Conservation (phyloP, 30 jellyfish, hydroid and myxozoan species). For the Pelagia noctiluca region DNA sequence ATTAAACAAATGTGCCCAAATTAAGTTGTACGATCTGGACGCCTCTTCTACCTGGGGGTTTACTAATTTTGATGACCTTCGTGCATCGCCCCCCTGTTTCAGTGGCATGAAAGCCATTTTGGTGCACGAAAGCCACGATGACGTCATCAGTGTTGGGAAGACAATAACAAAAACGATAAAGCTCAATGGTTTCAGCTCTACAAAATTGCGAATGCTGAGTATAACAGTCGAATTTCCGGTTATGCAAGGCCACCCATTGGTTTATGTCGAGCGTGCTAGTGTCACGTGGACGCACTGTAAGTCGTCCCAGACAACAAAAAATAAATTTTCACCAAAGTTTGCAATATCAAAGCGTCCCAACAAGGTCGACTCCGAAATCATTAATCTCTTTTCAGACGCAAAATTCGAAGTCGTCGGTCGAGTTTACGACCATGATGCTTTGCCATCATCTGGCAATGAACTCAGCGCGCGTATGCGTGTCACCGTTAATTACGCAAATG, state of each 20-base stretch:
- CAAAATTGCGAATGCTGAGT: constrained; percentile 15
- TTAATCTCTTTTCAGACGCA: neutral
- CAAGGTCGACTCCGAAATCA: too few relatives aligned
- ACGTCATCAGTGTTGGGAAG: constrained; percentile 20
- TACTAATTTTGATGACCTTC: constrained; percentile 29
- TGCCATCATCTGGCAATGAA: neutral
- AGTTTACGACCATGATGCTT: constrained; percentile 9
- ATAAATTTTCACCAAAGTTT: neutral
- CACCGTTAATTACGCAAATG: constrained; percentile 18
- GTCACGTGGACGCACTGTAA: constrained; percentile 16
- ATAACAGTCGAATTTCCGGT: constrained; percentile 14
- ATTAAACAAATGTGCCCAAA: constrained; percentile 39
- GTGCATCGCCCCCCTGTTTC: constrained; percentile 60
- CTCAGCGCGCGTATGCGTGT: neutral
- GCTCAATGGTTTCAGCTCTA: constrained; percentile 33
- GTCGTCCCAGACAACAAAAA: neutral
- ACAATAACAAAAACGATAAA: neutral
- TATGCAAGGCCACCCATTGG: constrained; percentile 11
- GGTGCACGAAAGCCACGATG: neutral
- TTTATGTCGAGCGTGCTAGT: neutral
- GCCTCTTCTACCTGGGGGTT: constrained; percentile 37
- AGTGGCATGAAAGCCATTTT: constrained; percentile 26
- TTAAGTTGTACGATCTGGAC: constrained; percentile 31
- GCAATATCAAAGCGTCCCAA: too few relatives aligned
- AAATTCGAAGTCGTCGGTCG: neutral